Percentiles rank a stretch among this genome's conserved stretches.
Conservation (phyloP, 1,140 invertebrate genomes). For the Drosophila ananassae region DNA sequence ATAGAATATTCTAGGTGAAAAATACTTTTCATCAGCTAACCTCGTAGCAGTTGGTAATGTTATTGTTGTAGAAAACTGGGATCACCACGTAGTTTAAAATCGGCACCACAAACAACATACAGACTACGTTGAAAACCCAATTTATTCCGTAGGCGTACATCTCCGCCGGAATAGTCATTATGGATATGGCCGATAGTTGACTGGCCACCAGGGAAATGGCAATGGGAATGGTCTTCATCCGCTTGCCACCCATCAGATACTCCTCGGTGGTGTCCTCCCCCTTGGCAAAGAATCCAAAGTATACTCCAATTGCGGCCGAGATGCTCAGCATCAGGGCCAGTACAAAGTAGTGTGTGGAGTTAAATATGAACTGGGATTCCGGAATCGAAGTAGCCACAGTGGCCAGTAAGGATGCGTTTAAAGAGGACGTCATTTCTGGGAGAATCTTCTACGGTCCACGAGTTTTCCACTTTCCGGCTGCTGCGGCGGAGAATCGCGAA, state of each 20-base stretch:
- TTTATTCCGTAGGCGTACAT: conserved; percentile 91
- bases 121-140: conserved; percentile 87
- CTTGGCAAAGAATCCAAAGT: conserved; percentile 85
- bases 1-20: neutral
- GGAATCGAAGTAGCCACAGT: conserved; percentile 10
- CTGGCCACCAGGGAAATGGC: conserved; percentile 88
- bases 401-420: conserved; percentile 42
- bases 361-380: conserved; percentile 79
- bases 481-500: conserved; percentile 22
- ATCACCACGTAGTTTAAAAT: conserved; percentile 89
- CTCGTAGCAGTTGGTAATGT: conserved; percentile 92
- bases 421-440: conserved; percentile 43
- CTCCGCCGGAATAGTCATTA: conserved; percentile 91
- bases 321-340: conserved; percentile 87
- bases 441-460: neutral
- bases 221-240: conserved; percentile 88
- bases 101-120: conserved; percentile 88
- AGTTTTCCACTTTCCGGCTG: conserved; percentile 7
- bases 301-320: conserved; percentile 88
- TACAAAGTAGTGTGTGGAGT: conserved; percentile 86
- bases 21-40: conserved; percentile 83
- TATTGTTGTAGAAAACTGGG: conserved; percentile 92
- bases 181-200: conserved; percentile 92
- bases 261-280: conserved; percentile 86
- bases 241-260: conserved; percentile 87